Base-by-base conservation (phyloP, 2,113 vertebrate species). In the Percina caprodes region DNA sequence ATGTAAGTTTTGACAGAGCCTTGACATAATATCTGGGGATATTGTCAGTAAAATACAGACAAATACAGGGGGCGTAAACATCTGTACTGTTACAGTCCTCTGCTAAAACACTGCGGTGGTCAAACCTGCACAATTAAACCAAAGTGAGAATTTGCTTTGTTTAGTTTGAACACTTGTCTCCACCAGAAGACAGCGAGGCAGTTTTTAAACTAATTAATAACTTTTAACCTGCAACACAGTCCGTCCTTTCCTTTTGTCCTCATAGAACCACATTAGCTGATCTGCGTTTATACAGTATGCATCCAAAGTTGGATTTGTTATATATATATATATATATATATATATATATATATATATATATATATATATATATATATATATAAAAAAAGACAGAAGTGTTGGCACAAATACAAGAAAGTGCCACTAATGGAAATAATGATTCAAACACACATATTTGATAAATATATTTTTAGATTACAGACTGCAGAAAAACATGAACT, bases 121-220 rank as follows among this genome's bases (percentile, higher is more conserved):
- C 15, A 46, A 46, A 62, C 26, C 71, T 60, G 24, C 54, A n/a
- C 16, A 1, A 12, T 16, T 1, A 7, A 71, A 71, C 23, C 54
- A 66, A 56, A 69, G 42, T 39, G 8, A 59, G 33, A 7, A n/a
- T 72, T 1, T 2, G n/a, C 48, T 65, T 55, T 55, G 51, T 66
- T 65, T 9, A 15, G 35, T 54, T n/a, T 45, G 23, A 69, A 61
- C 63, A 54, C 62, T 61, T 81, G 77, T 55, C 33, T 23, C n/a
- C 66, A 51, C 0, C 0, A 8, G 19, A 35, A 19, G 67, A 45
- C 11, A n/a, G 2, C 16, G 19, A n/a, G 35, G 23, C 4, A 8
- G 33, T 60, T 15, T 59, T 59, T 49, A 58, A 52, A 21, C 8
- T 24, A 21, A 42, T 2, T 42, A 42, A 42, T 42, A 42, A 42